Percentiles rank a stretch among this genome's conserved stretches.
These are phyloP conservation scores for Tokudaia tokunoshimensis DNA, from an alignment of 2,797 vertebrate species.

Conservation along the genomic window DNA sequence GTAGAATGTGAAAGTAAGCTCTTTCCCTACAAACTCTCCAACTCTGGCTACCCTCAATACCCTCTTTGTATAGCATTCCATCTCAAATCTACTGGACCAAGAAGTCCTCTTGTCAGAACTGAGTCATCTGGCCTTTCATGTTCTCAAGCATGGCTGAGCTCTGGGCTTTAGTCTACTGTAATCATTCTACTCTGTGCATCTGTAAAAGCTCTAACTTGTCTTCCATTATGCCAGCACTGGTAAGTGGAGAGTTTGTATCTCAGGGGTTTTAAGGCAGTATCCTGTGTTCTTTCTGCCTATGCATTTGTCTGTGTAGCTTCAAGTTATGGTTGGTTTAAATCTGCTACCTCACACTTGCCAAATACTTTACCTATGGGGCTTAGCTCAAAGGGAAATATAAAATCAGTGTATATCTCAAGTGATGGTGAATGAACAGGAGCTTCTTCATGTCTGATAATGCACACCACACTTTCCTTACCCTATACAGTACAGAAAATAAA, in stretches of 20 bases:
- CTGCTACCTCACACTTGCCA: neutral
- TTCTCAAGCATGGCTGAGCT: neutral
- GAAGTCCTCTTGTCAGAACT: neutral
- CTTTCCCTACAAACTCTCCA: neutral
- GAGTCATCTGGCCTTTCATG: neutral
- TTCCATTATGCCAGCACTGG: no score
- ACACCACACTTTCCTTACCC: neutral
- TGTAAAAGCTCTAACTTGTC: neutral
- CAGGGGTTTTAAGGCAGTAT: neutral
- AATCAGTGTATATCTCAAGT: neutral
- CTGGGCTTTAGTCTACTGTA: neutral
- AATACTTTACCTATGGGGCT: neutral
- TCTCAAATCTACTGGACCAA: neutral
- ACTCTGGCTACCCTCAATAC: neutral
- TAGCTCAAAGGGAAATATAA: conserved; percentile 14
- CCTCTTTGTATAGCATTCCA: neutral
- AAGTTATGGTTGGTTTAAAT: neutral
- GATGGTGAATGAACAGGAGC: neutral
- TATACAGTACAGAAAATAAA: neutral
- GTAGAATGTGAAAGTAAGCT: neutral
- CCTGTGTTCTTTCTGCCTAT: neutral
- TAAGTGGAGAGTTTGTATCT: neutral
- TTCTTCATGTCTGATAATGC: neutral
- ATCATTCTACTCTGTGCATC: neutral
- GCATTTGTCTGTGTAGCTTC: conserved; percentile 13